Evolutionary conservation across 2,113 vertebrate genomes (phyloP).

Genomic region (Lasiurus borealis): DNA sequence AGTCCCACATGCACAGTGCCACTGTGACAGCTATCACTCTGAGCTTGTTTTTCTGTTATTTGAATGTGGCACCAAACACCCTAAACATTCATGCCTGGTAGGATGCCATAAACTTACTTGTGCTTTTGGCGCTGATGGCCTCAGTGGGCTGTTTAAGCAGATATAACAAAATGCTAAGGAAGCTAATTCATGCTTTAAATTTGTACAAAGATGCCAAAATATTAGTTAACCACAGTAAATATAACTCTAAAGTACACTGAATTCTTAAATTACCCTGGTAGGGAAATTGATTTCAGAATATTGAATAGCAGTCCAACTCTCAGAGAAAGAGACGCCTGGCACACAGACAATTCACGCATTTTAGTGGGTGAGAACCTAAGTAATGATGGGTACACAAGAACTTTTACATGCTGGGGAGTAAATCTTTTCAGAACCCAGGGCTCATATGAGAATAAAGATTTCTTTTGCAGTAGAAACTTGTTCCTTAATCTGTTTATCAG

Average conservation of each 20-base stretch:
- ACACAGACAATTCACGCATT: background rate
- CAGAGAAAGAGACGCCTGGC: background rate
- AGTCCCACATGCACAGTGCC: background rate
- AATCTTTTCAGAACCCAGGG: background rate
- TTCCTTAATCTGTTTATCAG: background rate
- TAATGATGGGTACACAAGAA: background rate
- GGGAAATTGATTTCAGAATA: background rate
- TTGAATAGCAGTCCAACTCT: background rate
- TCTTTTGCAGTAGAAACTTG: background rate
- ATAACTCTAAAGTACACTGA: background rate
- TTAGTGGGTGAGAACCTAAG: background rate
- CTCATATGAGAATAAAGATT: background rate
- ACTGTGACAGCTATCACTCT: background rate
- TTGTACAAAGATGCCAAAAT: background rate
- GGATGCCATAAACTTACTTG: background rate
- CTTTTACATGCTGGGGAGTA: background rate
- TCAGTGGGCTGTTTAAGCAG: background rate
- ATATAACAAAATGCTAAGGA: background rate
- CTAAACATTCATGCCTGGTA: background rate
- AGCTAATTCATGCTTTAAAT: background rate
- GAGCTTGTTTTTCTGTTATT: background rate
- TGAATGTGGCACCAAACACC: background rate
- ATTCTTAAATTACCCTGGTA: background rate
- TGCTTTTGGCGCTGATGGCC: background rate
- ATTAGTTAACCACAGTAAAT: background rate